Evolutionary conservation across 2,888 invertebrate genomes (phyloP).

Genomic region (Syritta pipiens): DNA sequence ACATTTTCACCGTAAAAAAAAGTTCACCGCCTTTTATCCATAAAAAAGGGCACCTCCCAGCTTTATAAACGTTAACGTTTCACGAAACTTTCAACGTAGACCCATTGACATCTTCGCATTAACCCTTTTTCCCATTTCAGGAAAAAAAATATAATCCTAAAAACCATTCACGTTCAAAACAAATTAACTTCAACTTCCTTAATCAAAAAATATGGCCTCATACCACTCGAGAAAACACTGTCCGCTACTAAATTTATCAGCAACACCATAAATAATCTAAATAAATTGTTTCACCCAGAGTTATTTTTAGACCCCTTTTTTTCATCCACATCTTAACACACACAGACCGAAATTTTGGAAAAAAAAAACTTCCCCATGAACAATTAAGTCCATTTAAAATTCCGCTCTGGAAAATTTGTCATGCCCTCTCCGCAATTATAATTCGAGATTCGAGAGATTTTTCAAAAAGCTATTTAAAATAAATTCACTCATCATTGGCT

Average conservation of each 20-base stretch:
- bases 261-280: constrained; percentile 34
- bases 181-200: constrained; percentile 1
- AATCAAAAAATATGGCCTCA: constrained; percentile 3
- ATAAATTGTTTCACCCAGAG: constrained; percentile 22
- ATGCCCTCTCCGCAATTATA: constrained; percentile 12
- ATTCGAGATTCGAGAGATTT: constrained; percentile 50
- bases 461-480: constrained; percentile 49
- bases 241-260: constrained; percentile 16
- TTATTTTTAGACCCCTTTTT: constrained; percentile 10
- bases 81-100: too few relatives aligned
- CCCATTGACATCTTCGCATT: too few relatives aligned
- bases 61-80: too few relatives aligned
- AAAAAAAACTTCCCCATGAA: constrained; percentile 19
- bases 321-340: not conserved
- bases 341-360: not conserved
- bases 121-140: not conserved
- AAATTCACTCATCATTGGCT: constrained; percentile 22
- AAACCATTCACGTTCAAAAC: constrained; percentile 1
- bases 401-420: constrained; percentile 47
- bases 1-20: too few relatives aligned
- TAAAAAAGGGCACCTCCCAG: too few relatives aligned
- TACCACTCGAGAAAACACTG: constrained; percentile 5
- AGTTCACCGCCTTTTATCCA: too few relatives aligned
- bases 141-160: too few relatives aligned
- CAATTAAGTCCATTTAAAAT: constrained; percentile 60